phyloP scores from a whole-genome alignment of 2,797 vertebrate genomes.

The Pantherophis vulpinus region DNA sequence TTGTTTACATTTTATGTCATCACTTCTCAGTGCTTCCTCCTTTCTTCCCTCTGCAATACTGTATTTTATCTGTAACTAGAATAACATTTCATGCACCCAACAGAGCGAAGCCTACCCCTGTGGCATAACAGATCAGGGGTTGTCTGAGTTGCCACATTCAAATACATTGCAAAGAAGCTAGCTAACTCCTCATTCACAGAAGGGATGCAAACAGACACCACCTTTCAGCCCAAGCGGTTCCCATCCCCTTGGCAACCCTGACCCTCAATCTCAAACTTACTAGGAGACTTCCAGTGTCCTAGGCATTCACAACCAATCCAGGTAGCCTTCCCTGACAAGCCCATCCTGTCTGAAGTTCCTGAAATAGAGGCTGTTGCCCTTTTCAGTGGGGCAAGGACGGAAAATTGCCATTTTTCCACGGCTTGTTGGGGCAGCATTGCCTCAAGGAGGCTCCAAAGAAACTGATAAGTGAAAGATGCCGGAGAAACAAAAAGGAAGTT shows the following conservation, averaged over 20 bases:
- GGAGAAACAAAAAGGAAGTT: background rate
- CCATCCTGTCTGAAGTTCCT: background rate
- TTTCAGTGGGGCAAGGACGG: background rate
- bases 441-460: background rate
- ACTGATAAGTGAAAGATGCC: background rate
- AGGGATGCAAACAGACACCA: background rate
- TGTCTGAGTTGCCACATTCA: background rate
- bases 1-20: background rate
- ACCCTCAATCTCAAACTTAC: background rate
- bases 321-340: background rate
- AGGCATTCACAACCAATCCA: background rate
- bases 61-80: background rate
- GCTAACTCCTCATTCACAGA: background rate
- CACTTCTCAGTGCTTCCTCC: background rate
- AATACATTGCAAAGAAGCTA: background rate
- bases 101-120: background rate
- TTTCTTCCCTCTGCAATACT: background rate
- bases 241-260: background rate
- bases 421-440: background rate
- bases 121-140: no score
- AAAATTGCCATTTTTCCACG: background rate
- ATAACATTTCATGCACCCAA: background rate
- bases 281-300: background rate
- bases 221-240: background rate
- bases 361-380: background rate